Evolutionary conservation across 2,113 vertebrate genomes (phyloP), one percentile per base, ranked within the genome.

Genomic region (Seriola aureovittata): DNA sequence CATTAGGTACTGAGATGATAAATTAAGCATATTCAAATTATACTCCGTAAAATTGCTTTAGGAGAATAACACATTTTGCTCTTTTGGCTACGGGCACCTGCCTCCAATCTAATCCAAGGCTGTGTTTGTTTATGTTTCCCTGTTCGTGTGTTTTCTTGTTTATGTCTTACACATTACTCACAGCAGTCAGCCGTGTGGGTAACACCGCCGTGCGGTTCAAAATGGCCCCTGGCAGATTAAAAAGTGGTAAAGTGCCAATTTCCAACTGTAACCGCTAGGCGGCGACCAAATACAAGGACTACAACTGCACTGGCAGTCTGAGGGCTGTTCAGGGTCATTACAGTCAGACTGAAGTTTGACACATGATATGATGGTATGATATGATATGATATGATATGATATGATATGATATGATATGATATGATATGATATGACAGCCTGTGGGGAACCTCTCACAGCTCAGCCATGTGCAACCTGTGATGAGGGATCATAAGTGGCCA

Each of bases 171-270:
- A 82, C 81, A 89, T 79, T 63, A 78, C 78, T 89, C 79, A 60
- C 86, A 62, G 50, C 74, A 85, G 70, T 25, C 73, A 46, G 25
- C 65, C 82, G 67, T 84, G 82, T 84, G 87, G 29, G n/a, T 79
- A 86, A 85, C 83, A 69, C 60, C 80, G 40, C 75, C 72, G 71
- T 78, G 84, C 67, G 74, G 73, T 85, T 94, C 93, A 95, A 95
- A 95, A 95, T 95, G 95, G 95, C 94, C 93, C 83, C 94, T 93
- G 93, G 92, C 90, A 86, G 32, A 78, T 79, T 78, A 16, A 71
- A 32, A 82, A 81, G 55, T 75, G 70, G 58, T 68, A 48, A 81
- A 68, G 44, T 50, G 46, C 48, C 55, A 52, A 14, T 75, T 90
- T 25, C 74, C 50, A 13, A 1, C 9, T 48, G 40, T 19, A 4